phyloP scores from a whole-genome alignment of 2,797 vertebrate genomes.

The Crocodylus rhombifer region DNA sequence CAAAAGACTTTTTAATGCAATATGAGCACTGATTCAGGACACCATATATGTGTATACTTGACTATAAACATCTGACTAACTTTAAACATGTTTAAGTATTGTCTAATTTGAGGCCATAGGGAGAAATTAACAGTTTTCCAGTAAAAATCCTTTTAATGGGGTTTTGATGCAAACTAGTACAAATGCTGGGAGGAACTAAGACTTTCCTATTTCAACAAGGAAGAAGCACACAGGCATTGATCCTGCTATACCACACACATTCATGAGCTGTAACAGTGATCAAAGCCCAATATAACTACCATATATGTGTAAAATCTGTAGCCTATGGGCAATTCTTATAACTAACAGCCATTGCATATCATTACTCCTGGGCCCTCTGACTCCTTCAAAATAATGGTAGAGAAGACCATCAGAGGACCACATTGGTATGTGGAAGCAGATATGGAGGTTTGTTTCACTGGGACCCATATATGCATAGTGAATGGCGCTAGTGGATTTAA shows the following conservation, averaged over 20 bases:
- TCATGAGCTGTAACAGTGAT: neutral
- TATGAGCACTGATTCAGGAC: neutral
- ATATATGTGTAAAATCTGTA: neutral
- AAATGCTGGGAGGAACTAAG: neutral
- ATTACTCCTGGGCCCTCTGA: neutral
- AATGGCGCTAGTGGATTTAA: neutral
- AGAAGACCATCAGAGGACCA: neutral
- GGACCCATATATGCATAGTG: neutral
- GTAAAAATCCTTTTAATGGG: neutral
- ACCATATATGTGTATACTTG: neutral
- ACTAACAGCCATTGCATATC: fast-evolving
- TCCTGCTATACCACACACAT: neutral
- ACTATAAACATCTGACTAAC: neutral
- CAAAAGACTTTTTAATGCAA: neutral
- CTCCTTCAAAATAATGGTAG: neutral
- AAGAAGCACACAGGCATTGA: neutral
- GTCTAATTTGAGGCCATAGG: neutral
- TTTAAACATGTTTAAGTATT: neutral
- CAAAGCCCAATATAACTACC: neutral
- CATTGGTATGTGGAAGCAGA: neutral
- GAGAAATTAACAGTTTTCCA: neutral
- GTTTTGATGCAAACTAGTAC: neutral
- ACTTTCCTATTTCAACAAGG: neutral
- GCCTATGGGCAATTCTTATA: fast-evolving
- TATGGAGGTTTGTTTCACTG: neutral